phyloP scores from a whole-genome alignment of 2,113 vertebrate species.

The Todiramphus chloris region DNA sequence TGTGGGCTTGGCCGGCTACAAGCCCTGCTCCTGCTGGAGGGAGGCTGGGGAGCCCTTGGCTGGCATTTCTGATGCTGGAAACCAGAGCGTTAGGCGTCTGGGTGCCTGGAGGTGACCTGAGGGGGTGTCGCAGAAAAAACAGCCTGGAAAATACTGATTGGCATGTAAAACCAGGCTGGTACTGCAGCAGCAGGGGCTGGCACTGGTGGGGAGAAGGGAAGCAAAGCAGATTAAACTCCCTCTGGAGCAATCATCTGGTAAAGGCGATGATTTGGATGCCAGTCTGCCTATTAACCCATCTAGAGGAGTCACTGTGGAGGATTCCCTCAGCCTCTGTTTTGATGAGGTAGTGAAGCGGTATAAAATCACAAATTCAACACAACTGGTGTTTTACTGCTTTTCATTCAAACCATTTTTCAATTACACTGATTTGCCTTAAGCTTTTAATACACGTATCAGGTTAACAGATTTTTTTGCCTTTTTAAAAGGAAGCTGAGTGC shows the following conservation, averaged over 20 bases:
- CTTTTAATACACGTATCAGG: neutral
- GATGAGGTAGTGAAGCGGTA: neutral
- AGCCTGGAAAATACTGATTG: neutral
- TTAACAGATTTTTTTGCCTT: neutral
- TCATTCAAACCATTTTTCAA: neutral
- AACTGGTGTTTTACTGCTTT: neutral
- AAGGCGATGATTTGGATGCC: neutral
- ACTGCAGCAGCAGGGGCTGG: neutral
- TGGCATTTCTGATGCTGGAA: neutral
- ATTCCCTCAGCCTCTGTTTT: neutral
- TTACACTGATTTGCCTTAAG: neutral
- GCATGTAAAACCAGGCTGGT: neutral
- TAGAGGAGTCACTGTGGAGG: neutral
- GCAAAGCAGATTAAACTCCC: neutral
- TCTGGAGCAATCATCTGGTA: neutral
- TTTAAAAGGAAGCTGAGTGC: neutral
- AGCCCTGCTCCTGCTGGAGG: neutral
- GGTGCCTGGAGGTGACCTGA: neutral
- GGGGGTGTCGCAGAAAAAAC: neutral
- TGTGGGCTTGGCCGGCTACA: neutral
- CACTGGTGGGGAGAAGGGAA: neutral
- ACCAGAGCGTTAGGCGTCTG: neutral
- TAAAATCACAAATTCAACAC: neutral
- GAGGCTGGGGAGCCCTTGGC: neutral
- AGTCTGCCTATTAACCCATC: neutral